These are phyloP conservation scores for Megalonaias nervosa DNA, from an alignment of 1,140 invertebrate genomes.

Conservation along the genomic window DNA sequence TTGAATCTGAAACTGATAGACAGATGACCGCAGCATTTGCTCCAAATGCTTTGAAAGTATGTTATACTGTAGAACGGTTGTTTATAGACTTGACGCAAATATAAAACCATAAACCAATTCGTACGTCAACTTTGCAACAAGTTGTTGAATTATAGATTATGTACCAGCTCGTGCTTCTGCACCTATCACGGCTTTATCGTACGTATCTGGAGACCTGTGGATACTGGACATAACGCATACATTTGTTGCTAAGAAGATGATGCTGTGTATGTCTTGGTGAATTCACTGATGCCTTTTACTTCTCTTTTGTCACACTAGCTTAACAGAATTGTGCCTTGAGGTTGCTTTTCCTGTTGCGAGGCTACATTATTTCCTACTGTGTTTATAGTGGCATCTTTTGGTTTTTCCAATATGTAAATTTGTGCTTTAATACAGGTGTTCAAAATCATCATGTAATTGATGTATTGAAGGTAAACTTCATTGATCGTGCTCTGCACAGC, in stretches of 20 bases:
- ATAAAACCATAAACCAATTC: background rate
- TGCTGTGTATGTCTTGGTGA: background rate
- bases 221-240: background rate
- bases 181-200: too few species aligned
- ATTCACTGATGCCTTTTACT: conserved; percentile 8
- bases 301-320: background rate
- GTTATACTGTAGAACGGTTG: background rate
- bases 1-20: background rate
- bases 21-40: background rate
- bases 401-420: conserved; percentile 8
- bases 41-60: background rate
- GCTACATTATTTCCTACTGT: background rate
- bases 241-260: background rate
- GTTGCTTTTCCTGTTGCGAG: background rate
- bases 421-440: background rate
- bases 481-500: background rate
- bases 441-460: background rate
- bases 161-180: too few species aligned
- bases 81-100: conserved; percentile 1
- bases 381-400: conserved; percentile 1
- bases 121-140: background rate
- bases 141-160: too few species aligned
- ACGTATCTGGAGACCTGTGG: background rate
- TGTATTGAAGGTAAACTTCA: background rate
- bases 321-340: background rate